Conservation (phyloP, 2,888 invertebrate genomes). For the Chalcis sispes region DNA sequence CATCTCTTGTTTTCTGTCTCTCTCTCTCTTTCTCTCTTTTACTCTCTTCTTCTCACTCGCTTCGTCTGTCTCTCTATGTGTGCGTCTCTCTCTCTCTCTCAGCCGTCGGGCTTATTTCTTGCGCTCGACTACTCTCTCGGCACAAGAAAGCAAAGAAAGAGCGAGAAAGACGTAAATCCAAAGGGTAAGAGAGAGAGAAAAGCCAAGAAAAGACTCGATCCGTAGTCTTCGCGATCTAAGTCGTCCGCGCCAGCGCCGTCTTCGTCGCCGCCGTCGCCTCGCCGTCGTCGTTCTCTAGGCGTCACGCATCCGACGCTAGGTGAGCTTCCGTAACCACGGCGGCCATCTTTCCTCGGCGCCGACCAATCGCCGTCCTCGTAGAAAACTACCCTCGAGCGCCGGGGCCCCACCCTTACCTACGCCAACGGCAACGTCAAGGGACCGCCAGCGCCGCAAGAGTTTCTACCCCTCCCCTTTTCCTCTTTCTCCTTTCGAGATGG, state of each 20-base stretch:
- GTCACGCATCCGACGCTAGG: slow-evolving; percentile 69
- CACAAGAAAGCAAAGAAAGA: slow-evolving; percentile 44
- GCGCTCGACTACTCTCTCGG: slow-evolving; percentile 36
- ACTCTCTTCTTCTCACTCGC: slow-evolving; percentile 49
- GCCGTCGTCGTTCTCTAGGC: slow-evolving; percentile 61
- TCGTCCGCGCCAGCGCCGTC: too few species aligned
- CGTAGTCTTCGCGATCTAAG: too few species aligned
- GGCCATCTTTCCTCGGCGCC: slow-evolving; percentile 70
- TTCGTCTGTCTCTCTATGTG: slow-evolving; percentile 54
- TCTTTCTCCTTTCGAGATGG: slow-evolving; percentile 49
- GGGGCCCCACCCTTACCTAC: slow-evolving; percentile 67
- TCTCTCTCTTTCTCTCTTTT: slow-evolving; percentile 54
- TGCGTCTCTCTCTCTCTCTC: slow-evolving; percentile 50
- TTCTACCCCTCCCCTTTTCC: slow-evolving; percentile 1
- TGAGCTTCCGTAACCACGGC: slow-evolving; percentile 67
- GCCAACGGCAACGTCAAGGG: neutral
- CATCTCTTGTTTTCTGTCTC: slow-evolving; percentile 43
- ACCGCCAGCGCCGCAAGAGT: slow-evolving; percentile 23
- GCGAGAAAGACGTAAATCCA: too few species aligned
- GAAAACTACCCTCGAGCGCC: slow-evolving; percentile 68
- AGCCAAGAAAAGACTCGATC: slow-evolving; percentile 65
- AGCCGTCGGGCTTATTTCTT: slow-evolving; percentile 65
- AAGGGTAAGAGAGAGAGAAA: slow-evolving; percentile 50
- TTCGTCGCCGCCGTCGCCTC: slow-evolving; percentile 22
- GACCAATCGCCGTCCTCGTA: slow-evolving; percentile 67